phyloP scores from a whole-genome alignment of 2,113 vertebrate genomes.

The Pelecanus crispus region DNA sequence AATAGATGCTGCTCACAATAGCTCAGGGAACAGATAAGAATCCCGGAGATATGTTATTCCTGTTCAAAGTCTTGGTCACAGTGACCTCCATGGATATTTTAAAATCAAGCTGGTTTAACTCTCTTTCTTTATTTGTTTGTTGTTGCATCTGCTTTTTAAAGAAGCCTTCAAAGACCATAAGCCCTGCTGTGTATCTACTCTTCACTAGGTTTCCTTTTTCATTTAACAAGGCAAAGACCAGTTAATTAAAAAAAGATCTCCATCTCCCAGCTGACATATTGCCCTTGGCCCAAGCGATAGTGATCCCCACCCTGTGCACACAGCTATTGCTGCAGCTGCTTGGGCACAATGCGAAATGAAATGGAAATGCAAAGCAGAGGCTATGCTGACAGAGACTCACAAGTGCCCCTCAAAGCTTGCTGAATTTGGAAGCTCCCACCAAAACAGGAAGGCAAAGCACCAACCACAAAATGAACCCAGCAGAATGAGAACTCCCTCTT shows the following conservation, averaged over 20 bases:
- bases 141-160: background rate
- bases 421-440: background rate
- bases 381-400: background rate
- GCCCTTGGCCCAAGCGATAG: background rate
- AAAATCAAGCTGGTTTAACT: background rate
- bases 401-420: background rate
- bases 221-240: background rate
- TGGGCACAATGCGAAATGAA: accelerated
- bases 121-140: background rate
- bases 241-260: background rate
- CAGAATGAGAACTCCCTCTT: background rate
- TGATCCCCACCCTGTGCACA: background rate
- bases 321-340: background rate
- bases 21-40: conserved; percentile 2
- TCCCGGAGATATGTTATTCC: background rate
- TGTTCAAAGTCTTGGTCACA: conserved; percentile 5
- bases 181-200: background rate
- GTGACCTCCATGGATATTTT: conserved; percentile 14
- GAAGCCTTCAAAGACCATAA: background rate
- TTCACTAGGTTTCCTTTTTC: background rate
- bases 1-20: background rate
- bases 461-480: background rate
- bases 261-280: background rate
- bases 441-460: background rate
- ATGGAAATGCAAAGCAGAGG: background rate